These are phyloP conservation scores for Phortica variegata DNA, from an alignment of 1,140 invertebrate species.

Conservation along the genomic window DNA sequence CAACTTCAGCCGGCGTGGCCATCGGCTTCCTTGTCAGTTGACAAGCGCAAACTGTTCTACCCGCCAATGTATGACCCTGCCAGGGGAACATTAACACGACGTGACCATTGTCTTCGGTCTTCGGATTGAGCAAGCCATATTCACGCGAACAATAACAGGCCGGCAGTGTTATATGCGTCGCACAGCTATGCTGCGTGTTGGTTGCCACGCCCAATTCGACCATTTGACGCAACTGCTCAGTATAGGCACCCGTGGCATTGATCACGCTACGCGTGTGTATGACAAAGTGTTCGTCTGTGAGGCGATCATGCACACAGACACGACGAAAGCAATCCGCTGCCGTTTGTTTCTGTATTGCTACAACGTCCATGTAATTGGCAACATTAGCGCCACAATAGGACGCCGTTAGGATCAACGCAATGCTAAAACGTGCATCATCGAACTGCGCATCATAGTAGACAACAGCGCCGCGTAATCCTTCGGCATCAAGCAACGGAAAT, in stretches of 20 bases:
- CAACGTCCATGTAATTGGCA: too few relatives aligned
- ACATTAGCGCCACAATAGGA: slow-evolving; percentile 23
- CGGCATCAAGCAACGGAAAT: slow-evolving; percentile 26
- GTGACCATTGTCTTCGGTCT: not conserved
- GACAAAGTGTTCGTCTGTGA: not conserved
- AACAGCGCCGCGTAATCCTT: slow-evolving; percentile 26
- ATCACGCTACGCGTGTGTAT: not conserved
- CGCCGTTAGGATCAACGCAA: slow-evolving; percentile 28
- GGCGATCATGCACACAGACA: too few relatives aligned
- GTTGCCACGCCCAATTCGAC: not conserved
- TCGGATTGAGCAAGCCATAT: slow-evolving; percentile 3
- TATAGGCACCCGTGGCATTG: slow-evolving; percentile 9
- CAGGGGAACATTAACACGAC: slow-evolving; percentile 7
- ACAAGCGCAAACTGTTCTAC: not conserved
- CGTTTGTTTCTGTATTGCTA: too few relatives aligned
- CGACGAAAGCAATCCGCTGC: too few relatives aligned
- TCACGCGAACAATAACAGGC: slow-evolving; percentile 3
- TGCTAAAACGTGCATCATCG: slow-evolving; percentile 38
- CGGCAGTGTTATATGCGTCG: slow-evolving; percentile 5
- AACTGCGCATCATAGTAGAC: slow-evolving; percentile 39
- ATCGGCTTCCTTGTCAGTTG: not conserved
- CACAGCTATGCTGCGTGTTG: not conserved
- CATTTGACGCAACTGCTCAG: slow-evolving; percentile 4
- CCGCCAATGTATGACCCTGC: slow-evolving; percentile 9
- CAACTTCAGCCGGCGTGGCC: not conserved